These are phyloP conservation scores for Nyctereutes procyonoides DNA, from an alignment of 2,113 vertebrate species.

Conservation along the genomic window DNA sequence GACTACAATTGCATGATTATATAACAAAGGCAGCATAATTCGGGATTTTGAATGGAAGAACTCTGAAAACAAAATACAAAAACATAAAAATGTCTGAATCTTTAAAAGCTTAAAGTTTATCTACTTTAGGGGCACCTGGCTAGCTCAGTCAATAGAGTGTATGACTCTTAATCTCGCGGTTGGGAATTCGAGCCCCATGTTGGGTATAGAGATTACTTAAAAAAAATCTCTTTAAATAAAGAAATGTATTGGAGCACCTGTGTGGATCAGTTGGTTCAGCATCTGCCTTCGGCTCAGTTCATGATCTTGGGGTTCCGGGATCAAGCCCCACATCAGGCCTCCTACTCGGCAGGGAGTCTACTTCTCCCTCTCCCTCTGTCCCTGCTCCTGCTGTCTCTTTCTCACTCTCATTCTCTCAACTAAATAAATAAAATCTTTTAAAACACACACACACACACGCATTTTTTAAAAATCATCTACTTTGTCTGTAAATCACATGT, in stretches of 20 bases:
- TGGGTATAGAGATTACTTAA: not conserved
- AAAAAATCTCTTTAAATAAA: not conserved
- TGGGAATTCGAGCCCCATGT: not conserved
- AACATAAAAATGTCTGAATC: not conserved
- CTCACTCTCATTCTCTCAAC: no score
- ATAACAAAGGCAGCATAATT: conserved; percentile 73
- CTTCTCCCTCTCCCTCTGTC: no score
- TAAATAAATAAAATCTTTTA: no score
- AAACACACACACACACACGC: no score
- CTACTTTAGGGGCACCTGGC: not conserved
- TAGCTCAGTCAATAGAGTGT: not conserved
- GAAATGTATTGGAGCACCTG: no score
- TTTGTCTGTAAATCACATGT: conserved; percentile 15
- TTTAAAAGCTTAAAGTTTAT: conserved; percentile 17
- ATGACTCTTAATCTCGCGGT: not conserved
- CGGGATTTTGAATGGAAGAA: conserved; percentile 71
- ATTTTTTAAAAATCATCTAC: not conserved
- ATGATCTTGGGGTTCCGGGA: no score
- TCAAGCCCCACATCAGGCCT: no score
- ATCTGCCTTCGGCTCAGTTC: no score
- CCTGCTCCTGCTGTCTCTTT: no score
- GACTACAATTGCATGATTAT: conserved; percentile 48
- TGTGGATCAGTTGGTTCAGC: no score
- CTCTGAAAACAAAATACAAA: conserved; percentile 55
- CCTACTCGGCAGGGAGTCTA: no score